Percentiles rank a stretch among this genome's conserved stretches.
phyloP scores from a whole-genome alignment of 2,113 vertebrate species.

The Zosterops japonicus region DNA sequence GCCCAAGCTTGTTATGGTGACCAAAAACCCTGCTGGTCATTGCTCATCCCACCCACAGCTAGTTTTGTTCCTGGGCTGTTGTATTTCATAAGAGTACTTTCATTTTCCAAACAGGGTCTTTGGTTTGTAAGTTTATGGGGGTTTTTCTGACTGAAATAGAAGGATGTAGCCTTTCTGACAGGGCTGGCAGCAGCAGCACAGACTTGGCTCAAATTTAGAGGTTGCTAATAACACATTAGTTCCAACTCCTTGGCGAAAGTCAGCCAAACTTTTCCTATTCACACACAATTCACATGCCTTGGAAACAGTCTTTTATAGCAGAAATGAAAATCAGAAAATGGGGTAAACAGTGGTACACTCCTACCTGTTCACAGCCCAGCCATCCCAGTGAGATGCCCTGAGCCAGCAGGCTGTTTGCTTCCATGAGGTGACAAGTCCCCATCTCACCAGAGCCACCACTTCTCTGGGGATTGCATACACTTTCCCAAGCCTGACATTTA shows the following conservation, averaged over 20 bases:
- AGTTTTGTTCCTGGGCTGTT: not conserved
- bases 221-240: not conserved
- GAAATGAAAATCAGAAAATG: not conserved
- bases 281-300: not conserved
- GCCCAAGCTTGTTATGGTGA: not conserved
- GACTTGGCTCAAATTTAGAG: not conserved
- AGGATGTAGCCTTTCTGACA: not conserved
- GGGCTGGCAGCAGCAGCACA: not conserved
- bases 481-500: not conserved
- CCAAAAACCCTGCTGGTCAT: not conserved
- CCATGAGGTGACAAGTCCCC: not conserved
- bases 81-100: not conserved
- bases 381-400: rapidly evolving
- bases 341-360: not conserved
- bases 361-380: not conserved
- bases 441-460: rapidly evolving
- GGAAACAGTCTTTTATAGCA: not conserved
- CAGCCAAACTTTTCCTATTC: not conserved
- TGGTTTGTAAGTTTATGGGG: not conserved
- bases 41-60: not conserved
- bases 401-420: not conserved
- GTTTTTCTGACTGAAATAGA: not conserved
- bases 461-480: not conserved
- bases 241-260: not conserved
- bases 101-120: not conserved